Evolutionary conservation across 1,140 invertebrate genomes (phyloP).

Genomic region (Teleopsis dalmanni): DNA sequence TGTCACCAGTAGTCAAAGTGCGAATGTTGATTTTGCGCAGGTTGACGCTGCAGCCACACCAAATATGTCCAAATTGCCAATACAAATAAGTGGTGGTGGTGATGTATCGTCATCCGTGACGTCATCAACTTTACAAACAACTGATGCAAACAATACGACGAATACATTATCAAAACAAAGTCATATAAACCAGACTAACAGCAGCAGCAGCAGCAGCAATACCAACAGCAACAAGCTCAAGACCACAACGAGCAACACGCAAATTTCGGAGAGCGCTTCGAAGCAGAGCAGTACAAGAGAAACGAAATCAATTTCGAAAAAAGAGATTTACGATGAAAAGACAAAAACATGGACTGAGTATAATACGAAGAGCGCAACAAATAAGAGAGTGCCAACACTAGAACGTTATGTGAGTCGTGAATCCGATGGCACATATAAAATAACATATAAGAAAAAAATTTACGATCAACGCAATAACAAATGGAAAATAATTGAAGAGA

Average conservation of each 20-base stretch:
- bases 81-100: too few species aligned
- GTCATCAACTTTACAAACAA: too few species aligned
- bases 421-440: constrained; percentile 31
- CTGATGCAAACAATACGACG: too few species aligned
- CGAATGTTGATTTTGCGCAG: too few species aligned
- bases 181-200: background rate
- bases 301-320: constrained; percentile 21
- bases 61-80: too few species aligned
- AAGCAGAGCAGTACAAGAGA: constrained; percentile 4
- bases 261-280: constrained; percentile 4
- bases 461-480: constrained; percentile 39
- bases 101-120: too few species aligned
- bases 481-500: constrained; percentile 41
- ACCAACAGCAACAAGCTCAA: background rate
- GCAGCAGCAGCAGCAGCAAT: constrained; percentile 8
- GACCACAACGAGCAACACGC: background rate
- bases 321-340: constrained; percentile 40
- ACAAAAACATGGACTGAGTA: constrained; percentile 42
- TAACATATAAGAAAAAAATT: constrained; percentile 43
- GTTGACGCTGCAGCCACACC: too few species aligned
- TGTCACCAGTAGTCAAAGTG: constrained; percentile 1
- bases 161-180: too few species aligned
- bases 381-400: constrained; percentile 32
- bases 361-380: constrained; percentile 25
- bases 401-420: constrained; percentile 41